Evolutionary conservation across 2,113 vertebrate species (phyloP), one percentile per base, ranked within the genome.

Genomic region (Scortum barcoo): DNA sequence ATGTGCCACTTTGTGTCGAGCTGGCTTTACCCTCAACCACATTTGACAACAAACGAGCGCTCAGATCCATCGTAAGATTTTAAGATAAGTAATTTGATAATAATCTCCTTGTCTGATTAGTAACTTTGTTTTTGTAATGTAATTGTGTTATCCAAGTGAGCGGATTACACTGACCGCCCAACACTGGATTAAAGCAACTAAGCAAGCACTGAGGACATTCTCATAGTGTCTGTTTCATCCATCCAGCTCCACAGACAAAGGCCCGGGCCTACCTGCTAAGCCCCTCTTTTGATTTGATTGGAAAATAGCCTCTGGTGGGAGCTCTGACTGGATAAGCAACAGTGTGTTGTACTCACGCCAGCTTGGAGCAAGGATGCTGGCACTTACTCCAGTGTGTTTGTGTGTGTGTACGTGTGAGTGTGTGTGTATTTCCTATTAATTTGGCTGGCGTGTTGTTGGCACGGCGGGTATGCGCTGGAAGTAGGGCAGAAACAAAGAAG

Each of bases 401-500:
- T 88, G 63, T 84, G 79, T 66, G 78, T 81, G 79, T 88, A 48
- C 85, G 91, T 86, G 73, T 86, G 68, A 83, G 68, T 74, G 77
- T 85, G 82, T 92, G 78, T 86, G 82, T 84, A 84, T 91, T 92
- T 93, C 78, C 87, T 93, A 89, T 93, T 93, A 90, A 90, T 93
- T 94, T 92, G 87, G 89, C 77, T 77, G 73, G 48, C 33, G 79
- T 88, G 83, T 86, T 91, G 88, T 91, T 94, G 89, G 88, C 92
- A 91, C 58, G 16, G 79, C 10, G 77, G 86, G 80, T 87, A 88
- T 90, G 88, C 72, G 62, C 78, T 93, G 80, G 84, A 94, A 93
- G 89, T 91, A 91, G 90, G 90, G 88, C 90, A 93, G 88, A 92
- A 93, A 94, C 88, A 92, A 92, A 88, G 88, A 87, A 80, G 76